phyloP scores from a whole-genome alignment of 2,797 vertebrate genomes.

The Sternarchorhynchus goeldii region DNA sequence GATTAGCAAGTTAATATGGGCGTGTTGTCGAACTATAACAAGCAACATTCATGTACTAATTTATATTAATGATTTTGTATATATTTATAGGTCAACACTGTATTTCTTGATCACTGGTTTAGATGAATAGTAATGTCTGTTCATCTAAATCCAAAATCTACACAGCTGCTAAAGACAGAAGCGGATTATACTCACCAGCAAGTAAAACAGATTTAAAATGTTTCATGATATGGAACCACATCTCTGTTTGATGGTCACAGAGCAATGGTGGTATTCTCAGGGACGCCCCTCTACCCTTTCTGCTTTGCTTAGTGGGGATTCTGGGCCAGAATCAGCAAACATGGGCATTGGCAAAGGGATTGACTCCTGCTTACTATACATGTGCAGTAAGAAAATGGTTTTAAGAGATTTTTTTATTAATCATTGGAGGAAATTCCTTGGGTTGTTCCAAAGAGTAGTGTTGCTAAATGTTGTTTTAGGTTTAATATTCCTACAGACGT shows the following conservation, averaged over 20 bases:
- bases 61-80: no score
- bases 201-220: no score
- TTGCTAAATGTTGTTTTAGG: background rate
- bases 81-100: no score
- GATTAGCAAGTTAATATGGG: background rate
- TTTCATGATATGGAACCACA: no score
- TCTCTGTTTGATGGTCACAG: background rate
- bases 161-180: no score
- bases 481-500: slow-evolving; percentile 16
- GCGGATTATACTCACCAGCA: no score
- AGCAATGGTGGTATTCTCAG: background rate
- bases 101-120: no score
- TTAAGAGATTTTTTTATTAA: background rate
- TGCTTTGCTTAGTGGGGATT: slow-evolving; percentile 38
- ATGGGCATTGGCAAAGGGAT: slow-evolving; percentile 26
- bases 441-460: background rate
- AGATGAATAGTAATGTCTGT: no score
- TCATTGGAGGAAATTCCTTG: background rate
- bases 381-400: slow-evolving; percentile 22
- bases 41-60: no score
- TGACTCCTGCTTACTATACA: slow-evolving; percentile 28
- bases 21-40: no score
- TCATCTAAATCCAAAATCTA: no score
- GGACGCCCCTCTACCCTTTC: background rate
- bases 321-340: slow-evolving; percentile 41